These are phyloP conservation scores for Phasianus colchicus DNA, from an alignment of 2,113 vertebrate species.

Conservation along the genomic window DNA sequence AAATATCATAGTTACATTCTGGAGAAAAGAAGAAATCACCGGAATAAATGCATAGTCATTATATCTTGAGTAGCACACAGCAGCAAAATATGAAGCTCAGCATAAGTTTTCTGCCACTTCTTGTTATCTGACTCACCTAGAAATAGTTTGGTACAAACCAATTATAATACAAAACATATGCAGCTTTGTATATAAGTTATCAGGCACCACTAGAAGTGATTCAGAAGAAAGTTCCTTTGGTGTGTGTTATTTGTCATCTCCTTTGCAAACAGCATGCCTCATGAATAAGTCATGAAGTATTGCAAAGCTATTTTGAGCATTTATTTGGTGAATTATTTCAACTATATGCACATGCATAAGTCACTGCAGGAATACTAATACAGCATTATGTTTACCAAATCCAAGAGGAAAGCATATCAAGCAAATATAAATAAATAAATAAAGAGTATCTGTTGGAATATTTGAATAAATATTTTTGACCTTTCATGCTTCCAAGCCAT, in stretches of 20 bases:
- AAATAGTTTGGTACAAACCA: not conserved
- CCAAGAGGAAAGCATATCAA: not conserved
- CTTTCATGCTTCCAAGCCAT: not conserved
- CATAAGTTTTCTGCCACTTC: constrained; percentile 3
- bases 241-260: not conserved
- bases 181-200: constrained; percentile 25
- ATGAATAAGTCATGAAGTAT: constrained; percentile 27
- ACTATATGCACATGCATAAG: not conserved
- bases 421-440: not conserved
- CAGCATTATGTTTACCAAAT: not conserved
- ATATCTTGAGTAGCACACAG: not conserved
- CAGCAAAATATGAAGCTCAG: not conserved
- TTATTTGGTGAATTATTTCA: constrained; percentile 12
- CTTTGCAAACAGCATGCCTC: constrained; percentile 26
- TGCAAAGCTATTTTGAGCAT: not conserved
- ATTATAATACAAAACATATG: constrained; percentile 1
- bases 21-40: not conserved
- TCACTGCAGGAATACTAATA: not conserved
- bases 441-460: not conserved
- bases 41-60: not conserved
- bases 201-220: constrained; percentile 18
- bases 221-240: constrained; percentile 24
- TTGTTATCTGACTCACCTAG: constrained; percentile 45
- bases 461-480: not conserved
- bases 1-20: not conserved